Base-by-base conservation (phyloP, 2,113 vertebrate genomes). In the Cephalopterus ornatus region DNA sequence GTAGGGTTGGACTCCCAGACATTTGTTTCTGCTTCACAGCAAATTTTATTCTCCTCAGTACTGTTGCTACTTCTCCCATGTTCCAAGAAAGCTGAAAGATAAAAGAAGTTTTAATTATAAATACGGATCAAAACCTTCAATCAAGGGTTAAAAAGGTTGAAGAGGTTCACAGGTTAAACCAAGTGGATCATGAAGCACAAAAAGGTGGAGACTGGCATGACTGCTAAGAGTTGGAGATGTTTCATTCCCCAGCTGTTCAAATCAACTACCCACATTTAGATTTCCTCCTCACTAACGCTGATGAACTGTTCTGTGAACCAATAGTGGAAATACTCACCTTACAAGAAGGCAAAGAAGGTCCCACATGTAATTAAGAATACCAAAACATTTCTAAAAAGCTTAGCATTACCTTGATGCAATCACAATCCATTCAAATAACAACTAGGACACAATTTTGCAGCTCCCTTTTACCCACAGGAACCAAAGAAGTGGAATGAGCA, bases 1-100 rank as follows among this genome's bases (percentile, higher is more conserved):
- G 0, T 0, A 33, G 0, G 0, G 1, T 2, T 33, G 26, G 1
- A 1, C 2, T 5, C 2, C 0, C 6, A 23, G 9, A 0, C 0
- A 5, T 50, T 0, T 33, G 2, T 58, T 12, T 67, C 3, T 32
- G 27, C n/a, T 39, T 16, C 6, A 23, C 96, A 97, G 68, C 95
- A 97, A 53, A 24, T 30, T 27, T 16, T 56, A 3, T 17, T 41
- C 70, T 37, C 6, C 56, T 46, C 30, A 35, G 8, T 20, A 24
- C 0, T 7, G 39, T 6, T 14, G 35, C 4, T 4, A 19, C 0
- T 8, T 0, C 1, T 11, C 30, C 5, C 5, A 6, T 47, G 42
- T 71, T 42, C 61, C 59, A 30, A 71, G 24, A 20, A 81, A 88
- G 6, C 26, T 19, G 37, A 65, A 93, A 87, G 30, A 44, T 8